Percentiles rank a stretch among this genome's conserved stretches.
Conservation (phyloP, 2,113 vertebrate species). For the Drymodes brunneopygia region DNA sequence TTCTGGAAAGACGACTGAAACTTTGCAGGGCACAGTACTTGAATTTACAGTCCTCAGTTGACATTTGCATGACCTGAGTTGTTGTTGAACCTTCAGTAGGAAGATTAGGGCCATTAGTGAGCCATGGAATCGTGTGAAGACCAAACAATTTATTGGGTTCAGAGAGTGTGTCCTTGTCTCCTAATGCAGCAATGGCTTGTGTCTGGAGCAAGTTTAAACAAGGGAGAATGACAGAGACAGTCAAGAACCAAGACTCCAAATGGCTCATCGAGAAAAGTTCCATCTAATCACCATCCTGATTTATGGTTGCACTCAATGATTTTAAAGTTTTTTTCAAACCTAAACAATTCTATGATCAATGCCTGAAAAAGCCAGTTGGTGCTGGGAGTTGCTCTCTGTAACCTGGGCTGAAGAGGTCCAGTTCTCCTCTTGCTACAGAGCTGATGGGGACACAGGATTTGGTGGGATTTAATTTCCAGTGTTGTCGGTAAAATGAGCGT, state of each 20-base stretch:
- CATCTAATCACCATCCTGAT: neutral
- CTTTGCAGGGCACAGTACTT: neutral
- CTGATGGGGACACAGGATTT: neutral
- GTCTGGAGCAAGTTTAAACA: neutral
- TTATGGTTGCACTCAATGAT: neutral
- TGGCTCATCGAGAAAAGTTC: accelerated
- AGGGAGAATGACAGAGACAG: neutral
- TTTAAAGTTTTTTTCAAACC: neutral
- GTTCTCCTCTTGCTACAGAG: neutral
- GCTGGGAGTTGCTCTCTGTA: neutral
- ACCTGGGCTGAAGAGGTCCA: neutral
- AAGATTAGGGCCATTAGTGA: neutral
- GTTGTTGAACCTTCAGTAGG: neutral
- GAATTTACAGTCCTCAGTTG: neutral
- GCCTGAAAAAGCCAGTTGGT: neutral
- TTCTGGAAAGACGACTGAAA: neutral
- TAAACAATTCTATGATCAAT: neutral
- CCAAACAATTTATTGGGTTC: neutral
- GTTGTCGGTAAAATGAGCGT: neutral
- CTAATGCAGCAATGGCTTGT: neutral
- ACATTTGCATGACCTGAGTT: neutral
- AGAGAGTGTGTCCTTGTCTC: neutral
- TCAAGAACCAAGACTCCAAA: neutral
- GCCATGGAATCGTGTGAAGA: accelerated
- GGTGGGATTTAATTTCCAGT: neutral